Evolutionary conservation across 2,888 invertebrate genomes (phyloP).

Genomic region (Alentia gelatinosa): DNA sequence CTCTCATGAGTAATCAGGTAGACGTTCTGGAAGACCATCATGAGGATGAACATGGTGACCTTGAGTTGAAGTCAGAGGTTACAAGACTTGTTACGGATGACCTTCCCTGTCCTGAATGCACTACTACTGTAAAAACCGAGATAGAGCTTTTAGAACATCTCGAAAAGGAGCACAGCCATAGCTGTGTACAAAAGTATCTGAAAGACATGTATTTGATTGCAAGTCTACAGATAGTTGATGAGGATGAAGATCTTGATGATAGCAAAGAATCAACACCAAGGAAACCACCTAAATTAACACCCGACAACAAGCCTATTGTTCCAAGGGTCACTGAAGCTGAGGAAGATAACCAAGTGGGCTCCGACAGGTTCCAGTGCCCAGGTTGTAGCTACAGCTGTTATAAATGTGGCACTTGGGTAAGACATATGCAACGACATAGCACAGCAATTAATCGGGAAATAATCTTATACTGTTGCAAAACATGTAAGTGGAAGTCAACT

Average conservation of each 20-base stretch:
- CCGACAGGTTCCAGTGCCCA: constrained; percentile 29
- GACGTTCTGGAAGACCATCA: constrained; percentile 52
- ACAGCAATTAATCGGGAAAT: neutral
- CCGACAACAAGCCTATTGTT: neutral
- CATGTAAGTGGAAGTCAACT: constrained; percentile 49
- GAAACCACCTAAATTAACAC: neutral
- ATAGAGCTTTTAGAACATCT: neutral
- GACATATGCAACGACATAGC: constrained; percentile 33
- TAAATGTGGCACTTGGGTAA: constrained; percentile 30
- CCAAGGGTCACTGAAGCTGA: neutral
- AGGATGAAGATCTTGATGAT: neutral
- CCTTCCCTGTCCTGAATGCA: neutral
- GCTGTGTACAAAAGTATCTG: constrained; percentile 2
- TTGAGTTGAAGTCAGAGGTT: constrained; percentile 11
- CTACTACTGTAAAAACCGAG: neutral
- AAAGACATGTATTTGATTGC: constrained; percentile 39
- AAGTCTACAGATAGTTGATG: constrained; percentile 32
- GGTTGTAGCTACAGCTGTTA: constrained; percentile 3
- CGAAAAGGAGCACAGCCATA: neutral
- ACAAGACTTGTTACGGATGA: constrained; percentile 16
- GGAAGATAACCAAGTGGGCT: neutral
- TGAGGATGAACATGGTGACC: constrained; percentile 26
- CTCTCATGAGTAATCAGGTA: neutral
- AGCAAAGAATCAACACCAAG: neutral
- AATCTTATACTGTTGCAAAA: constrained; percentile 37